These are phyloP conservation scores for Potorous gilbertii DNA, from an alignment of 2,797 vertebrate species.

Conservation along the genomic window DNA sequence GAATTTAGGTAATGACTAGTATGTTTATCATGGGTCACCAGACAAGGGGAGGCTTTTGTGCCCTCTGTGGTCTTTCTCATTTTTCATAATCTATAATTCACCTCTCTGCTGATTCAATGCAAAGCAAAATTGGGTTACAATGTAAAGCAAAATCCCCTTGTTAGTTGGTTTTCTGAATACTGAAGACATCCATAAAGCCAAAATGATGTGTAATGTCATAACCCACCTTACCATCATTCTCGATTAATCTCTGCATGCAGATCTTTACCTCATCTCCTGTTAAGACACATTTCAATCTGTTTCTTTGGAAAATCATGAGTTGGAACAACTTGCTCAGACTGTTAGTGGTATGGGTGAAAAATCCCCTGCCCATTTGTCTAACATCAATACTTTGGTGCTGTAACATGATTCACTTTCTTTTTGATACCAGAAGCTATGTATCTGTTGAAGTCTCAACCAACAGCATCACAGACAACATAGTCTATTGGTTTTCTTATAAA, in stretches of 20 bases:
- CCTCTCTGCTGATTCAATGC: not conserved
- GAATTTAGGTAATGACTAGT: constrained; percentile 98
- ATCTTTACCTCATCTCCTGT: not conserved
- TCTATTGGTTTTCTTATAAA: not conserved
- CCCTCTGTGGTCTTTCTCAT: constrained; percentile 95
- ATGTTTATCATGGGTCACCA: constrained; percentile 97
- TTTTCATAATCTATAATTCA: constrained; percentile 98
- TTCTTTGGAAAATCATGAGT: not conserved
- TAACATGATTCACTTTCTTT: not conserved
- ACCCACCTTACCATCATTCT: not conserved
- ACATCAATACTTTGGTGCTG: not conserved
- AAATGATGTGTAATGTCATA: not conserved
- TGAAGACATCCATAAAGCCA: not conserved
- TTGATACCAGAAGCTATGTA: not conserved
- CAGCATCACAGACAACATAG: not conserved
- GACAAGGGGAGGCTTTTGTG: constrained; percentile 97
- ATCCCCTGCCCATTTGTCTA: not conserved
- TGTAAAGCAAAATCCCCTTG: not conserved
- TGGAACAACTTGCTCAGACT: not conserved
- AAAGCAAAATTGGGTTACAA: not conserved
- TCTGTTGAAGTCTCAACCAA: not conserved
- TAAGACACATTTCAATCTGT: not conserved
- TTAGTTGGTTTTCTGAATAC: not conserved
- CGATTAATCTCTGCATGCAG: not conserved
- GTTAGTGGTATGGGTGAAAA: not conserved